These are phyloP conservation scores for Cydia splendana DNA, from an alignment of 1,140 invertebrate genomes.

Conservation along the genomic window DNA sequence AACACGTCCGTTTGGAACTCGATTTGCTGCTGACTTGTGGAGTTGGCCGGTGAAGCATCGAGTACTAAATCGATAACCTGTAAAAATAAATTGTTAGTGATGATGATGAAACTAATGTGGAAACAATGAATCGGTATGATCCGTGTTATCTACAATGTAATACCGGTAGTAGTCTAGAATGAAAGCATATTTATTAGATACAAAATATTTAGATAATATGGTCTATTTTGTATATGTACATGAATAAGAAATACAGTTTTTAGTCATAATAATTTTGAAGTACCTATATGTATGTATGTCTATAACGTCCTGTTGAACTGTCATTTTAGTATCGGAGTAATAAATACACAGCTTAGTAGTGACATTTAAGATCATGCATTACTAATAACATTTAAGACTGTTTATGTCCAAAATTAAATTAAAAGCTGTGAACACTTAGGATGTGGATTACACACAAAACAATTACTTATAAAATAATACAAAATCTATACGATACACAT, in stretches of 20 bases:
- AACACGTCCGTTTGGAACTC: conserved; percentile 96
- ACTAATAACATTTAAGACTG: too few relatives aligned
- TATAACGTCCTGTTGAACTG: too few relatives aligned
- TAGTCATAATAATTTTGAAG: background rate
- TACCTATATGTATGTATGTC: too few relatives aligned
- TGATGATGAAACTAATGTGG: background rate
- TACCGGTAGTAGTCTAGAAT: background rate
- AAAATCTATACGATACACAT: too few relatives aligned
- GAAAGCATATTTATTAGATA: background rate
- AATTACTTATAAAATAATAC: too few relatives aligned
- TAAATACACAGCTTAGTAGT: too few relatives aligned
- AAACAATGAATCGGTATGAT: background rate
- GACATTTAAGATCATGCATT: too few relatives aligned
- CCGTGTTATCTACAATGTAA: background rate
- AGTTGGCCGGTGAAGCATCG: conserved; percentile 92
- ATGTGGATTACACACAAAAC: too few relatives aligned
- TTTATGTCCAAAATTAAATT: too few relatives aligned
- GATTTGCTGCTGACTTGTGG: conserved; percentile 88
- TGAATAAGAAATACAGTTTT: background rate
- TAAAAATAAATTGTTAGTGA: conserved; percentile 37
- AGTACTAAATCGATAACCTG: conserved; percentile 92
- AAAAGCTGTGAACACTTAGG: too few relatives aligned
- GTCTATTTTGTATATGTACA: background rate
- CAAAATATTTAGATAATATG: background rate
- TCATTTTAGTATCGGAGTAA: too few relatives aligned